Base-by-base conservation (phyloP, 2,113 vertebrate genomes). In the Xenopus laevis region DNA sequence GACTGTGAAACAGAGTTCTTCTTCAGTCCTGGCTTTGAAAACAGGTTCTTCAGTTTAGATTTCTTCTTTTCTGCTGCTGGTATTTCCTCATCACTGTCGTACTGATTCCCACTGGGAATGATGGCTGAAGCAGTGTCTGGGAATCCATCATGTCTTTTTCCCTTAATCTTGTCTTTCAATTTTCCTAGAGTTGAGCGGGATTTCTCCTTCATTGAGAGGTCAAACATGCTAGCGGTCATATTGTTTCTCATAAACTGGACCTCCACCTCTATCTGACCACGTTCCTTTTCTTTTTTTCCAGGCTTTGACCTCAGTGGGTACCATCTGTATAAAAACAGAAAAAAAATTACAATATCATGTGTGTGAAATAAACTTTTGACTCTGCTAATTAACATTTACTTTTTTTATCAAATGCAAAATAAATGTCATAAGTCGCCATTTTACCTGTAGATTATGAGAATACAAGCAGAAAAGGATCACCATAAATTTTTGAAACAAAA, bases 171-270 rank as follows among this genome's bases (percentile, higher is more conserved):
- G 84, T 98, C 95, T 72, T 95, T 98, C 64, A 98, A 86, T 77
- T 96, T 98, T 58, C 94, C 93, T 15, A 99, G 90, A 0, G 94
- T 88, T 0, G 93, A 97, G 44, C 95, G 94, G 0, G 95, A 81
- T 75, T 98, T 99, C 80, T 98, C 96, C 30, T 94, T 89, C 90
- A 93, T 33, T 7, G 97, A 99, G 45, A 99, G 91, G 65, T 99
- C 96, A 10, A 98, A 95, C 97, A 99, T 98, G 85, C 97, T 99
- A 4, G 95, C 96, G 0, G 97, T 96, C 93, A 98, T 86, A 84
- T 94, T 98, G 90, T 96, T 98, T 79, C 95, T 90, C 94, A 94
- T 94, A 18, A 98, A 98, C 63, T 94, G 92, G 84, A 99, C 90
- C 59, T 98, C 94, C 7, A 98, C 90, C 21, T 95, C 89, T 10